Evolutionary conservation across 2,113 vertebrate genomes (phyloP).

Genomic region (Geococcyx californianus): DNA sequence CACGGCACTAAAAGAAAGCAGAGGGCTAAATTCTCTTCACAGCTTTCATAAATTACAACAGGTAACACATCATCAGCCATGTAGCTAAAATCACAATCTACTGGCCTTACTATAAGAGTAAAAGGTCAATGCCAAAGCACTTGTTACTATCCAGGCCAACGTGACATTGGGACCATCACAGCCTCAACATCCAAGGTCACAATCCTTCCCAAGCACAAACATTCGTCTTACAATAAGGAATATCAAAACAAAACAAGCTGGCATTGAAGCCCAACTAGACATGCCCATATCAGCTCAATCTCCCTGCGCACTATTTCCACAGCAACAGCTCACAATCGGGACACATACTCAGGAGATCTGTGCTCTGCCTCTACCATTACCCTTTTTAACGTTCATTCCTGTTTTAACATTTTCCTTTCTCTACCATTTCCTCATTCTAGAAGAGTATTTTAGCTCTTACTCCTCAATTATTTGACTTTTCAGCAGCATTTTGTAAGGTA

Average conservation of each 20-base stretch:
- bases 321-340: not conserved
- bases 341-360: not conserved
- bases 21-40: not conserved
- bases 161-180: not conserved
- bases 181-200: not conserved
- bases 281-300: not conserved
- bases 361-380: not conserved
- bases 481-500: not conserved
- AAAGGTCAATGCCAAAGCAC: constrained; percentile 18
- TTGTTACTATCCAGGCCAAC: not conserved
- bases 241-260: not conserved
- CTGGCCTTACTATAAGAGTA: not conserved
- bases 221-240: not conserved
- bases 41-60: not conserved
- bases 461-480: not conserved
- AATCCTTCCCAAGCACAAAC: not conserved
- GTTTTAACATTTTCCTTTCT: not conserved
- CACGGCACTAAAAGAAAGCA: not conserved
- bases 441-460: not conserved
- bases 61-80: not conserved
- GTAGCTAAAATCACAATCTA: not conserved
- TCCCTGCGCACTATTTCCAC: not conserved
- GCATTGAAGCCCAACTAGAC: not conserved
- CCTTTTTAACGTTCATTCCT: not conserved
- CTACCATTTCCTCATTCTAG: not conserved